Base-by-base conservation (phyloP, 2,113 vertebrate species). In the Phalacrocorax brasilianus region DNA sequence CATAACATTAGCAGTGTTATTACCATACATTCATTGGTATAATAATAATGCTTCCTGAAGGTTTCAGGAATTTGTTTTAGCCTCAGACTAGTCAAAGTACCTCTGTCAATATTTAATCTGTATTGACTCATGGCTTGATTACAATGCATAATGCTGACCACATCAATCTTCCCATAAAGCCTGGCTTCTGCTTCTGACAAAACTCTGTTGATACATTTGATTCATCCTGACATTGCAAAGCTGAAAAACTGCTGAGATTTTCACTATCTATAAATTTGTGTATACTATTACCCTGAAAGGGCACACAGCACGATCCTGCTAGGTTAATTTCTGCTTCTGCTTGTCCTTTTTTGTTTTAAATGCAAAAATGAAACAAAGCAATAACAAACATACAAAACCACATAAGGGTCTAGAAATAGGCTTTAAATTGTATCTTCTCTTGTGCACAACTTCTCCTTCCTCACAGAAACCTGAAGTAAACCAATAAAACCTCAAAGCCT, bases 31-130 rank as follows among this genome's bases (percentile, higher is more conserved):
- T 89, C 35, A 65, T 83, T 78, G 19, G 12, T 58, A 50, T 52
- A 93, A 97, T 67, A 75, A 86, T 47, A 88, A 47, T 27, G 3
- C 77, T 97, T 95, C 73, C 67, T 84, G 68, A 96, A 85, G 22
- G 12, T 93, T 92, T 86, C 85, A 80, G 14, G 28, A 75, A 58
- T 63, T 82, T 87, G 2, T 77, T 94, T 79, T 89, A 47, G n/a
- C 26, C 50, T 89, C 68, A 40, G 18, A 66, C 26, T 73, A 45
- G 74, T 79, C 47, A 62, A 89, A 79, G n/a, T 76, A 90, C 32
- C 40, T 88, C 47, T 94, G 83, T 97, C 97, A 96, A 88, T 97
- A 97, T 96, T 96, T 97, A 98, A 96, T 96, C 86, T 93, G 42
- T 81, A 93, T 97, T 93, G 91, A 93, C 88, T 76, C 18, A 61